phyloP scores from a whole-genome alignment of 2,113 vertebrate species.

The Accipiter cooperii region DNA sequence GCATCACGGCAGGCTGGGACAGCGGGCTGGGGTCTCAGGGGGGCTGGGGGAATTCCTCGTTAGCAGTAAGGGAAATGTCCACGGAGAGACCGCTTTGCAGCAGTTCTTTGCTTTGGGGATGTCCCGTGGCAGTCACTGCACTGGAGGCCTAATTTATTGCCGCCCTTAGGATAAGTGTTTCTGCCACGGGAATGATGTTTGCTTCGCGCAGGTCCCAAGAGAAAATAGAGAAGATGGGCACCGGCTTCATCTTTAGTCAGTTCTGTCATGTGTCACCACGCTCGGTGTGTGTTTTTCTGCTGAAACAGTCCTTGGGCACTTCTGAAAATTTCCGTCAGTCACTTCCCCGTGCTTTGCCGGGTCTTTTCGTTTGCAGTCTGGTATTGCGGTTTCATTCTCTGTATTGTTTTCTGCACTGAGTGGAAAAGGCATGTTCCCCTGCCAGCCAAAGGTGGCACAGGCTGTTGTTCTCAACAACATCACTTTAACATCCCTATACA shows the following conservation, averaged over 20 bases:
- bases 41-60: background rate
- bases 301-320: background rate
- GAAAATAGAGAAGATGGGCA: background rate
- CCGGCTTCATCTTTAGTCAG: background rate
- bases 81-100: background rate
- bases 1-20: background rate
- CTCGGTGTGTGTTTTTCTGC: background rate
- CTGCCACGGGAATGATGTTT: background rate
- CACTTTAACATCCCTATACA: background rate
- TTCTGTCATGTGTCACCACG: background rate
- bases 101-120: background rate
- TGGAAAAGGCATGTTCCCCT: background rate
- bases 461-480: background rate
- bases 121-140: background rate
- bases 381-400: background rate
- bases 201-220: background rate
- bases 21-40: fast-evolving
- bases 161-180: background rate
- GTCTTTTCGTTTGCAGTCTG: conserved; percentile 10
- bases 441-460: background rate
- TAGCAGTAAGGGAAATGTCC: background rate
- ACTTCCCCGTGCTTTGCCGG: background rate
- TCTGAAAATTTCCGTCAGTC: background rate
- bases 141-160: background rate
- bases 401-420: conserved; percentile 14